These are phyloP conservation scores for Bombus waltoni DNA, from an alignment of 1,140 invertebrate species.

Conservation along the genomic window DNA sequence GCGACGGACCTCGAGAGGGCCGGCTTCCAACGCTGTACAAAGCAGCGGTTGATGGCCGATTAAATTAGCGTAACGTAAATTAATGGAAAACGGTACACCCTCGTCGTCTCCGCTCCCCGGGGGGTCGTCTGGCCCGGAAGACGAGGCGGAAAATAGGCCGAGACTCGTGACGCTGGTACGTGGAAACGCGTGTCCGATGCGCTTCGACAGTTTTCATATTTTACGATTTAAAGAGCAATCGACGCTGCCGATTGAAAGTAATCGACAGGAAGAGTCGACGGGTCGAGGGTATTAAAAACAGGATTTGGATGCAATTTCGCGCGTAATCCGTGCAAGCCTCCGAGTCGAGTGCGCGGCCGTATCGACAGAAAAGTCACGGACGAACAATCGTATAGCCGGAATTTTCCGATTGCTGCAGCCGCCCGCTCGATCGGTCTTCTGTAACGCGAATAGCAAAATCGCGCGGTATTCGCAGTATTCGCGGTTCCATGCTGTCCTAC, in stretches of 20 bases:
- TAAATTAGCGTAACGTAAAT: conserved; percentile 29
- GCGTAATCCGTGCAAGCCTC: conserved; percentile 42
- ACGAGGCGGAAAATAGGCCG: background rate
- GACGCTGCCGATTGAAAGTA: conserved; percentile 58
- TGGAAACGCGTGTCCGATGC: conserved; percentile 31
- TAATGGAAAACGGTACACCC: background rate
- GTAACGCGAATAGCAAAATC: background rate
- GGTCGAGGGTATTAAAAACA: conserved; percentile 64
- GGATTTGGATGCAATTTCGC: conserved; percentile 50
- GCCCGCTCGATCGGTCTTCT: background rate
- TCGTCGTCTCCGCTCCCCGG: background rate
- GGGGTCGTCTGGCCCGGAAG: background rate
- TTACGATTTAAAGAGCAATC: conserved; percentile 58
- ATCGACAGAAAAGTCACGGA: conserved; percentile 36
- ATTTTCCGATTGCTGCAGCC: conserved; percentile 15
- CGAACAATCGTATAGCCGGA: conserved; percentile 15
- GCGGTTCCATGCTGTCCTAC: background rate
- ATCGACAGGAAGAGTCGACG: conserved; percentile 61
- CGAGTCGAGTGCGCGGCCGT: conserved; percentile 25
- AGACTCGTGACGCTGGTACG: background rate
- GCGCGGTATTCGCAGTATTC: too few relatives aligned
- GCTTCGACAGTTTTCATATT: conserved; percentile 63
- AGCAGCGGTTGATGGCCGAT: background rate
- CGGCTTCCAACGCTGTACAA: background rate
- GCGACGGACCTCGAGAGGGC: background rate